Base-by-base conservation (phyloP, 2,888 invertebrate genomes). In the Cinara cedri region DNA sequence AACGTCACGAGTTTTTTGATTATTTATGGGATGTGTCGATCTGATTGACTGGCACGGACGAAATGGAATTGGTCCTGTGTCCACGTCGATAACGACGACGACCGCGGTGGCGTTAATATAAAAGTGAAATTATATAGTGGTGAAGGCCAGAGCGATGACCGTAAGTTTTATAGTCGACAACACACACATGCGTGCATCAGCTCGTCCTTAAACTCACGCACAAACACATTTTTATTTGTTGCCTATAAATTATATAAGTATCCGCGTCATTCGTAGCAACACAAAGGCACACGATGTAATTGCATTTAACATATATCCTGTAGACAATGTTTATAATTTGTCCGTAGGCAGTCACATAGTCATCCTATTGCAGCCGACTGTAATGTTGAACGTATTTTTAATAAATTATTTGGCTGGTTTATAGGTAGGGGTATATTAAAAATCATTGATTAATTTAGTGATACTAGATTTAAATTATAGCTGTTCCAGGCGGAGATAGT, bases 1-100 rank as follows among this genome's bases (percentile, higher is more conserved):
- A 57, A 71, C 44, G 71, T 71, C 55, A 71, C 42, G 42, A 24
- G 57, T 71, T 71, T n/a, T n/a, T 70, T 55, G 70, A 71, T 71
- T 71, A 71, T 71, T 71, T 71, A 71, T 57, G 42, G 55, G 71
- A 57, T 71, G 24, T 71, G 42, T 71, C 44, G 42, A 21, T 57
- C 54, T 6, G 44, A 57, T 44, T 71, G 44, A 57, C 71, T 71
- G 71, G 57, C 55, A 44, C 57, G 55, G 8, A n/a, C 8, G 44
- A 71, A 71, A 44, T 44, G 55, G 42, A 57, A 57, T 71, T 14
- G 71, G 21, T 57, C 55, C 3, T 19, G 42, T 55, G 19, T 70
- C 14, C 11, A 26, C 14, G 14, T 14, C 54, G 42, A 34, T 34
- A 10, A 55, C 42, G 16, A 60, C 34, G 34, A 34, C 34, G 34